These are phyloP conservation scores for Phenacoccus solenopsis DNA, from an alignment of 1,140 invertebrate species.

Conservation along the genomic window DNA sequence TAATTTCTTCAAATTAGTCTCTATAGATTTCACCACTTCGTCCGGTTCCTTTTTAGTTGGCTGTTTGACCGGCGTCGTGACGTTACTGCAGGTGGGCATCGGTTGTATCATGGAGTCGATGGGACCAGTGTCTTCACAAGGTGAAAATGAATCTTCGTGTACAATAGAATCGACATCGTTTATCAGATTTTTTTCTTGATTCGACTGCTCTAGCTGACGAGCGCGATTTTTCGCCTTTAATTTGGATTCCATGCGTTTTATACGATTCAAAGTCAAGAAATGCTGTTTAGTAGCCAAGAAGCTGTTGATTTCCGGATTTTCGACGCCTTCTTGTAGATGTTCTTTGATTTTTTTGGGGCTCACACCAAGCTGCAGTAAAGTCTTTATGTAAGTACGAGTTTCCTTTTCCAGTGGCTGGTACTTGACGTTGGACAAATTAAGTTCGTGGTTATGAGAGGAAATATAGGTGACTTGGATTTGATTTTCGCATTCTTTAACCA, in stretches of 20 bases:
- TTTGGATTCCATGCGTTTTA: constrained; percentile 9
- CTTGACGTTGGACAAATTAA: constrained; percentile 7
- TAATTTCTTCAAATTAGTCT: background rate
- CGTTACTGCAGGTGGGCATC: background rate
- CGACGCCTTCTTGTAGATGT: constrained; percentile 3
- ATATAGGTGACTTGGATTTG: background rate
- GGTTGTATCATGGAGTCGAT: background rate
- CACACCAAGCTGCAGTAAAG: background rate
- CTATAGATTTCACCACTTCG: background rate
- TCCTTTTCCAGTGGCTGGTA: constrained; percentile 6
- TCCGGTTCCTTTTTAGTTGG: background rate
- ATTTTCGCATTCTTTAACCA: constrained; percentile 8
- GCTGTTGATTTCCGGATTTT: constrained; percentile 9
- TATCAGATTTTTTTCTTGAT: background rate
- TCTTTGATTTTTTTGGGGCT: background rate
- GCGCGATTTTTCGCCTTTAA: background rate
- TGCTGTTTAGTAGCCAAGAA: background rate
- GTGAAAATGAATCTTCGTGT: background rate
- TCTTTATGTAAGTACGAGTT: background rate
- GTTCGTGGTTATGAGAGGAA: background rate
- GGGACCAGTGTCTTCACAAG: background rate
- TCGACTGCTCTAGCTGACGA: background rate
- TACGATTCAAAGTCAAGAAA: background rate
- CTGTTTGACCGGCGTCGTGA: background rate
- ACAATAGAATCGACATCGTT: background rate